A percentile compares a stretch with the other conserved stretches of the same genome.
These are phyloP conservation scores for Malthinus flaveolus DNA, from an alignment of 2,888 invertebrate genomes.

Conservation along the genomic window DNA sequence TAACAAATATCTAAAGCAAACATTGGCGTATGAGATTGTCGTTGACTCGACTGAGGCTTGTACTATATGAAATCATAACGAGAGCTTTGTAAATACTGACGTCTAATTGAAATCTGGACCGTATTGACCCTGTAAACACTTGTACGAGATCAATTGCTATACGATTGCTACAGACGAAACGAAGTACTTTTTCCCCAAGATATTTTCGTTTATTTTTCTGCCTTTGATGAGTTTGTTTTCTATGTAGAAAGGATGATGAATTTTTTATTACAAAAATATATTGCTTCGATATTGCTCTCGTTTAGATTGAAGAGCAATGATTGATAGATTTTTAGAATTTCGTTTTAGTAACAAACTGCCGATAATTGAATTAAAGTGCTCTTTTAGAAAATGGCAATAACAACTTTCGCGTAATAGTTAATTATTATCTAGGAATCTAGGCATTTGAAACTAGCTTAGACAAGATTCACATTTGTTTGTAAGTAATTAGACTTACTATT, in stretches of 20 bases:
- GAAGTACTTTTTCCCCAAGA: conserved; percentile 36
- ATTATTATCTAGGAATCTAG: no score
- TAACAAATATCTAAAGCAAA: conserved; percentile 38
- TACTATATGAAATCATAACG: conserved; percentile 57
- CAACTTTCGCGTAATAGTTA: no score
- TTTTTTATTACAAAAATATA: conserved; percentile 41
- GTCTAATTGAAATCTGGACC: conserved; percentile 56
- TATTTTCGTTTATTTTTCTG: conserved; percentile 44
- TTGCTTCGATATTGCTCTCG: not conserved
- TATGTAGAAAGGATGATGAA: conserved; percentile 47
- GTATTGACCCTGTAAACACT: conserved; percentile 57
- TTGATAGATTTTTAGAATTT: no score
- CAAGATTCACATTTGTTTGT: not conserved
- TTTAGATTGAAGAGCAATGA: no score
- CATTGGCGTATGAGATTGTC: conserved; percentile 38
- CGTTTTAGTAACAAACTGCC: no score
- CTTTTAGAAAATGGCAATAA: no score
- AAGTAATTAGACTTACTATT: conserved; percentile 21
- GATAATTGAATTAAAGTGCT: no score
- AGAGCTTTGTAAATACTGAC: conserved; percentile 54
- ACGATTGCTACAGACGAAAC: conserved; percentile 45
- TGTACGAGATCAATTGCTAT: conserved; percentile 51
- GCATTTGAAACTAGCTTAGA: not conserved
- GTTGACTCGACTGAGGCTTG: conserved; percentile 45
- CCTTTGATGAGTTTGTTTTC: conserved; percentile 50